Evolutionary conservation across 30 jellyfish, hydroid and myxozoan genomes (phyloP).

Genomic region (Rhopilema esculentum): DNA sequence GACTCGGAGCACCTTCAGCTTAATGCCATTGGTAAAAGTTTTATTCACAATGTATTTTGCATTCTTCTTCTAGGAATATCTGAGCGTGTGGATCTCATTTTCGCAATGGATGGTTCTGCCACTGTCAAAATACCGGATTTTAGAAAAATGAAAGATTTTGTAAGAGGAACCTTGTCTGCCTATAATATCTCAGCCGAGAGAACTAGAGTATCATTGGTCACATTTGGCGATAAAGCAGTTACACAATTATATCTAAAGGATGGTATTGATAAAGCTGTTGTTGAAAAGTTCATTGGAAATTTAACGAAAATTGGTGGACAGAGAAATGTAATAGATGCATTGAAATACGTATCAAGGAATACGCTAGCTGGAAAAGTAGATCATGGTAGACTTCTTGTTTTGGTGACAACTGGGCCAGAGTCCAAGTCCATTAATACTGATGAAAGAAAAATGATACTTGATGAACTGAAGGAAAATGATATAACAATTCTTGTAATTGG

Average conservation of each 20-base stretch:
- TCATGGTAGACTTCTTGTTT: constrained; percentile 51
- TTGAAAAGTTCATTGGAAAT: constrained; percentile 26
- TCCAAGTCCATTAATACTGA: not conserved
- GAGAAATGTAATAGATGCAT: constrained; percentile 39
- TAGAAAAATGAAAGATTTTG: constrained; percentile 47
- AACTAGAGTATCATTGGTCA: constrained; percentile 62
- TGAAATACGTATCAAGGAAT: constrained; percentile 8
- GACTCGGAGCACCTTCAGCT: no score
- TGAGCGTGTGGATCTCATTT: constrained; percentile 69
- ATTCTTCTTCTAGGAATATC: constrained; percentile 34
- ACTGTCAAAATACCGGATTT: constrained; percentile 24
- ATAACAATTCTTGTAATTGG: constrained; percentile 24
- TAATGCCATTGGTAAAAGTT: no score
- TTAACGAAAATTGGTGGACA: constrained; percentile 49
- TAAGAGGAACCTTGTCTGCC: constrained; percentile 52
- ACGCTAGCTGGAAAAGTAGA: constrained; percentile 14
- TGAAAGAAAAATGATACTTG: constrained; percentile 13
- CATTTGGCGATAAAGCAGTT: constrained; percentile 41
- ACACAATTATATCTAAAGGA: constrained; percentile 13
- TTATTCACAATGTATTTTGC: no score
- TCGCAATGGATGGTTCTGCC: constrained; percentile 84
- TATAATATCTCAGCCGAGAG: constrained; percentile 41
- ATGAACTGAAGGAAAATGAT: constrained; percentile 6
- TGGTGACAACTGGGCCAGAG: constrained; percentile 33
- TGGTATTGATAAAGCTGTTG: constrained; percentile 30